Evolutionary conservation across 2,797 vertebrate species (phyloP).

Genomic region (Nyctalus aviator): DNA sequence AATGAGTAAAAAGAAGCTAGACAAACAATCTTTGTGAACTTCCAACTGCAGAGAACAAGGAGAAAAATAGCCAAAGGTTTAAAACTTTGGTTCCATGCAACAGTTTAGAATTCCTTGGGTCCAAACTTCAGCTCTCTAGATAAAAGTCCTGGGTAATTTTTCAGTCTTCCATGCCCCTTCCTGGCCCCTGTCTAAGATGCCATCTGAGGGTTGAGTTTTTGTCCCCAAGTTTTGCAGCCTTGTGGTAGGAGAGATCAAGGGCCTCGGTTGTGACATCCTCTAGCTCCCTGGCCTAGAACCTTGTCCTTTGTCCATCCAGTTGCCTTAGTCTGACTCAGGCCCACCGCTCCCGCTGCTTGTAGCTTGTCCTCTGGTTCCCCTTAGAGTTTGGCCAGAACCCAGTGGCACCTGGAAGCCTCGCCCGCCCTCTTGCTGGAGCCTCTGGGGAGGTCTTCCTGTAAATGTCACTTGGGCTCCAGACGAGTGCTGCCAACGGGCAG

Average conservation of each 20-base stretch:
- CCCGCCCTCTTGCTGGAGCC: background rate
- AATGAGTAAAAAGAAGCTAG: background rate
- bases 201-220: background rate
- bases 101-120: background rate
- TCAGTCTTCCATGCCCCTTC: background rate
- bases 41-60: background rate
- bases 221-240: background rate
- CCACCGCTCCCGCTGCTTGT: background rate
- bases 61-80: background rate
- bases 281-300: background rate
- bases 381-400: background rate
- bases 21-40: background rate
- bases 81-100: background rate
- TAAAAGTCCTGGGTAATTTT: background rate
- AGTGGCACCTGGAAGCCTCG: background rate
- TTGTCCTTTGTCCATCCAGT: too few species aligned
- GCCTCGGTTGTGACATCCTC: background rate
- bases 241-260: accelerated
- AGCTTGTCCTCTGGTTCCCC: background rate
- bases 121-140: background rate
- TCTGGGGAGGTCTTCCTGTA: background rate
- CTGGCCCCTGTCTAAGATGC: background rate
- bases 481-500: background rate
- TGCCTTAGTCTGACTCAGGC: background rate
- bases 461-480: background rate